Evolutionary conservation across 2,888 invertebrate genomes (phyloP).

Genomic region (Piscicola geometra): DNA sequence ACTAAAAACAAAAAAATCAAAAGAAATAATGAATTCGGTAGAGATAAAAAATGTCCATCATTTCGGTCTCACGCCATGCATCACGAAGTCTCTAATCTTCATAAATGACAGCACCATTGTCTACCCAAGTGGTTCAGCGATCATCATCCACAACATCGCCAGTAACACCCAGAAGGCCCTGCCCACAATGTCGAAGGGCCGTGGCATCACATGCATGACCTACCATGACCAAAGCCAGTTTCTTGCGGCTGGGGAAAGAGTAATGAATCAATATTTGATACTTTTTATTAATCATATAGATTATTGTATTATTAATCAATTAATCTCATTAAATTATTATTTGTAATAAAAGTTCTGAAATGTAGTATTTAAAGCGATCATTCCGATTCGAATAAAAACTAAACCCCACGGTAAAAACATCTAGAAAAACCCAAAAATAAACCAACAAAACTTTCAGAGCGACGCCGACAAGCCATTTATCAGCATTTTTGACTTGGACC

Average conservation of each 20-base stretch:
- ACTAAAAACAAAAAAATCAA: neutral
- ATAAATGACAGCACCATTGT: slow-evolving; percentile 17
- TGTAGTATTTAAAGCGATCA: too few species aligned
- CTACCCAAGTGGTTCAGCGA: slow-evolving; percentile 24
- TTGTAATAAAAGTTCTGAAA: too few species aligned
- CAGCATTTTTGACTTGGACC: slow-evolving; percentile 29
- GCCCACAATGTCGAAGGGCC: slow-evolving; percentile 12
- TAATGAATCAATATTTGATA: too few species aligned
- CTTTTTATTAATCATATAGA: neutral
- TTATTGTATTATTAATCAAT: neutral
- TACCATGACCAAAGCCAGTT: neutral
- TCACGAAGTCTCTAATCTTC: slow-evolving; percentile 15
- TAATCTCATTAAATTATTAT: too few species aligned
- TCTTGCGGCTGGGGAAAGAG: slow-evolving; percentile 25
- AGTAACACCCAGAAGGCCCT: slow-evolving; percentile 20
- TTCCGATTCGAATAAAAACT: too few species aligned
- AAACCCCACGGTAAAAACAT: too few species aligned
- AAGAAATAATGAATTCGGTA: neutral
- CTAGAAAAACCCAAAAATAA: too few species aligned
- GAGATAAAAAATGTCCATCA: slow-evolving; percentile 19
- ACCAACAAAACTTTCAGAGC: slow-evolving; percentile 5
- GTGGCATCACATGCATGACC: slow-evolving; percentile 26
- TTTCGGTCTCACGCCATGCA: slow-evolving; percentile 25
- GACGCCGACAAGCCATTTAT: slow-evolving; percentile 32
- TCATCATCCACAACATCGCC: slow-evolving; percentile 22